These are phyloP conservation scores for Leptinotarsa undecemlineata DNA, from an alignment of 1,140 invertebrate genomes.

Conservation along the genomic window DNA sequence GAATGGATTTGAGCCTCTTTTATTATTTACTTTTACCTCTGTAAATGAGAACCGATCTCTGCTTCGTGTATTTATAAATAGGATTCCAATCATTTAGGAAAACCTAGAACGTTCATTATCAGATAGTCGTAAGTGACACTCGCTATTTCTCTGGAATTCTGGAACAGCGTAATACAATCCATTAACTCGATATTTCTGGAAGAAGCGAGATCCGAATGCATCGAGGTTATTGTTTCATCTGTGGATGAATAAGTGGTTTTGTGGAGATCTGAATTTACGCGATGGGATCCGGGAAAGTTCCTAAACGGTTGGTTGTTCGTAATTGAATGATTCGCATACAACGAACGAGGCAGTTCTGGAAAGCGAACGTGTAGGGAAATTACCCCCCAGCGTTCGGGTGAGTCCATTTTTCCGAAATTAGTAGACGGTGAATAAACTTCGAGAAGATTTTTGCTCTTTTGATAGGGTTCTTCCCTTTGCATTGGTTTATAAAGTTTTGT, in stretches of 20 bases:
- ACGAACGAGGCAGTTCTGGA: too few relatives aligned
- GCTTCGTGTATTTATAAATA: constrained; percentile 22
- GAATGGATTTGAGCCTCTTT: constrained; percentile 11
- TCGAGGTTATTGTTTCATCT: constrained; percentile 1
- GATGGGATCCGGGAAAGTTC: background rate
- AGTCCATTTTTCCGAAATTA: too few relatives aligned
- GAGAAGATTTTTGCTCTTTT: too few relatives aligned
- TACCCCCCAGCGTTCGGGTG: too few relatives aligned
- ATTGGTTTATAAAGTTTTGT: too few relatives aligned
- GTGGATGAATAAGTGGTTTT: constrained; percentile 5
- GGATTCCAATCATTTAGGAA: constrained; percentile 18
- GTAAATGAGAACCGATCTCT: constrained; percentile 18
- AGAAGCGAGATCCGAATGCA: background rate
- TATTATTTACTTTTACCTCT: constrained; percentile 23
- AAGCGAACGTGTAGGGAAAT: too few relatives aligned
- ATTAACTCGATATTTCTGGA: constrained; percentile 8
- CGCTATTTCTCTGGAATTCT: constrained; percentile 13
- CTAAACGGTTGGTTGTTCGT: background rate
- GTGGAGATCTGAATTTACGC: background rate
- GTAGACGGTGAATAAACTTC: too few relatives aligned
- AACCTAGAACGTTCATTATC: constrained; percentile 23
- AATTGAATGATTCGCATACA: constrained; percentile 3
- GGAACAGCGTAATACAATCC: constrained; percentile 2
- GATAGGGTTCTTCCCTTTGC: too few relatives aligned
- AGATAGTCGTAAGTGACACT: constrained; percentile 12